Evolutionary conservation across 2,113 vertebrate species (phyloP).

Genomic region (Tenebrosternarchus preto): DNA sequence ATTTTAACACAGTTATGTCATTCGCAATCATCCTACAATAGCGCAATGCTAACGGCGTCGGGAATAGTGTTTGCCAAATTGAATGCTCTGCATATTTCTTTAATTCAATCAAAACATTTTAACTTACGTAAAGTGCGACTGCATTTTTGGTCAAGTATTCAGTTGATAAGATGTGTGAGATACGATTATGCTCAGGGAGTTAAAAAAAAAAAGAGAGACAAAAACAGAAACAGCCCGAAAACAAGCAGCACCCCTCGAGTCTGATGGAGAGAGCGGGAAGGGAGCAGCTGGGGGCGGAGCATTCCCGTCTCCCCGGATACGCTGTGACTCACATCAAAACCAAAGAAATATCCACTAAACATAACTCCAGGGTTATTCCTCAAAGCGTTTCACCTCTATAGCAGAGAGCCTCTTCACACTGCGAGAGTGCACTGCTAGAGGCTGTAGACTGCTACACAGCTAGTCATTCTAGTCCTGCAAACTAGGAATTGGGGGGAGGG

Average conservation of each 20-base stretch:
- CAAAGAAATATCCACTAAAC: conserved; percentile 51
- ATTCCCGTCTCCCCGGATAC: conserved; percentile 34
- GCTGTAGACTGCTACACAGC: conserved; percentile 30
- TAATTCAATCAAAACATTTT: conserved; percentile 21
- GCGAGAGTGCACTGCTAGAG: conserved; percentile 34
- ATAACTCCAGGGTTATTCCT: conserved; percentile 32
- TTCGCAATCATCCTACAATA: conserved; percentile 33
- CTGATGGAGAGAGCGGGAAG: neutral
- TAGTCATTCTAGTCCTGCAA: conserved; percentile 33
- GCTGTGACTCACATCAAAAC: conserved; percentile 49
- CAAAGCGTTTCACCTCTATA: conserved; percentile 25
- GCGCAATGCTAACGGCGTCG: neutral
- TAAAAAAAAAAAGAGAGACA: neutral
- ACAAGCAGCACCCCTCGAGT: neutral
- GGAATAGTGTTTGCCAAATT: conserved; percentile 4
- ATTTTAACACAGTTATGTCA: conserved; percentile 30
- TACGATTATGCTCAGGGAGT: neutral
- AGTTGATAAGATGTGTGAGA: neutral
- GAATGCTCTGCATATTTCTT: neutral
- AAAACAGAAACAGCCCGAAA: conserved; percentile 10
- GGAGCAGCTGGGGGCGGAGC: conserved; percentile 38
- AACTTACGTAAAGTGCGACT: neutral
- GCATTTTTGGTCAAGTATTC: neutral
- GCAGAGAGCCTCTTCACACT: conserved; percentile 33
- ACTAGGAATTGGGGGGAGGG: neutral